Evolutionary conservation across 2,888 invertebrate genomes (phyloP).

Genomic region (Camponotus fellah): DNA sequence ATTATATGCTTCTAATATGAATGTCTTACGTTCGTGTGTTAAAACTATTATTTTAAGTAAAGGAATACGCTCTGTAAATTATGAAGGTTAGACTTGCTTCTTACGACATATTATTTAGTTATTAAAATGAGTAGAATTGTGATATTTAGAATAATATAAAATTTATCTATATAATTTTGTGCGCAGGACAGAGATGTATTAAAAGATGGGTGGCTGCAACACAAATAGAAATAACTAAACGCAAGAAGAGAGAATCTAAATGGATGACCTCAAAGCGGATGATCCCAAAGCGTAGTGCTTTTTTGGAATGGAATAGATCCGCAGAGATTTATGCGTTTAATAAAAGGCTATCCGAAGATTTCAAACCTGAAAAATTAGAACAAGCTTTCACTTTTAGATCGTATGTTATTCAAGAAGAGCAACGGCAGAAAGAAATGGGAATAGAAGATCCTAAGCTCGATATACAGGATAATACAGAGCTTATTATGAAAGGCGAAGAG

Average conservation of each 20-base stretch:
- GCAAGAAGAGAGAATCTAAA: conserved; percentile 86
- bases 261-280: too few species aligned
- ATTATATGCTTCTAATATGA: conserved; percentile 70
- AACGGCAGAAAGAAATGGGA: conserved; percentile 90
- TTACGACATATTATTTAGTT: neutral
- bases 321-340: conserved; percentile 96
- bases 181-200: conserved; percentile 84
- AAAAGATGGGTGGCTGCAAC: conserved; percentile 91
- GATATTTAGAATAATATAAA: neutral
- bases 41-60: conserved; percentile 61
- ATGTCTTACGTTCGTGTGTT: conserved; percentile 70
- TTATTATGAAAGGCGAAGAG: conserved; percentile 90
- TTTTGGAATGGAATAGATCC: conserved; percentile 95
- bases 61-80: conserved; percentile 65
- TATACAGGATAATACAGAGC: conserved; percentile 90
- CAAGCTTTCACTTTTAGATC: conserved; percentile 93
- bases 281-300: conserved; percentile 88
- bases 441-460: conserved; percentile 88
- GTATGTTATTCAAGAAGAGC: conserved; percentile 91
- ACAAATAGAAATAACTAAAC: conserved; percentile 88
- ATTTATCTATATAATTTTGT: conserved; percentile 18
- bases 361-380: conserved; percentile 90
- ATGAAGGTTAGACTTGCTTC: conserved; percentile 68
- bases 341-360: conserved; percentile 94
- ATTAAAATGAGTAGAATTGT: neutral